A percentile compares a stretch with the other conserved stretches of the same genome.
phyloP scores from a whole-genome alignment of 2,113 vertebrate species.

The Myodes glareolus region DNA sequence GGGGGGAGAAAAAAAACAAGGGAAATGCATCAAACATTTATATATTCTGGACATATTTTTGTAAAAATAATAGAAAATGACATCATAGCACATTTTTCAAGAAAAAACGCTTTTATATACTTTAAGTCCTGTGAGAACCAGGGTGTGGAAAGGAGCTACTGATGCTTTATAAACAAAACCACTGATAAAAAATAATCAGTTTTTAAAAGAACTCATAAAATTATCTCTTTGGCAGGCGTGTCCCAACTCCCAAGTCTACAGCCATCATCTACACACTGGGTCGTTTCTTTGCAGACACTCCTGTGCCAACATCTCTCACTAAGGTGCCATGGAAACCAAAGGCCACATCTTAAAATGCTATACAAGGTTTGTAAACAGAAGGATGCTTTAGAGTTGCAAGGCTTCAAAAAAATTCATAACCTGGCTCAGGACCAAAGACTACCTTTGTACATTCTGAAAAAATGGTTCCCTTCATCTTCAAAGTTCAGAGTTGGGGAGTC shows the following conservation, averaged over 20 bases:
- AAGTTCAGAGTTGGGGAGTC: constrained; percentile 9
- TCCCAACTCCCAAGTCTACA: constrained; percentile 46
- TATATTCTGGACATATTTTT: constrained; percentile 65
- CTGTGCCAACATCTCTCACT: constrained; percentile 71
- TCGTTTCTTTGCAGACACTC: constrained; percentile 68
- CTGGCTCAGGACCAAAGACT: constrained; percentile 29
- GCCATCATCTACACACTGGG: constrained; percentile 73
- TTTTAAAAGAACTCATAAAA: constrained; percentile 24
- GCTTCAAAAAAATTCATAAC: constrained; percentile 67
- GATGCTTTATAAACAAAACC: constrained; percentile 53
- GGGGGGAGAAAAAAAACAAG: background rate
- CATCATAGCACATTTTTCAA: constrained; percentile 32
- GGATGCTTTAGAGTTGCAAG: constrained; percentile 70
- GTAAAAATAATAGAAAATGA: constrained; percentile 62
- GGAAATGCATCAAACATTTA: constrained; percentile 29
- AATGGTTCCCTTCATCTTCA: background rate
- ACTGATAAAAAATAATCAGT: constrained; percentile 26
- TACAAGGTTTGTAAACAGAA: constrained; percentile 83
- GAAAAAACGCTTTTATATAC: constrained; percentile 54
- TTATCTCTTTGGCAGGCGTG: constrained; percentile 41
- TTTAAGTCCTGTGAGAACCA: constrained; percentile 53
- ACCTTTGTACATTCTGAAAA: constrained; percentile 43
- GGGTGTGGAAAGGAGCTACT: constrained; percentile 12
- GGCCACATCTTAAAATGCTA: constrained; percentile 72
- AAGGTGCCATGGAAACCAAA: constrained; percentile 59